Evolutionary conservation across 2,888 invertebrate species (phyloP), one percentile per base, ranked within the genome.

Genomic region (Luperina testacea): DNA sequence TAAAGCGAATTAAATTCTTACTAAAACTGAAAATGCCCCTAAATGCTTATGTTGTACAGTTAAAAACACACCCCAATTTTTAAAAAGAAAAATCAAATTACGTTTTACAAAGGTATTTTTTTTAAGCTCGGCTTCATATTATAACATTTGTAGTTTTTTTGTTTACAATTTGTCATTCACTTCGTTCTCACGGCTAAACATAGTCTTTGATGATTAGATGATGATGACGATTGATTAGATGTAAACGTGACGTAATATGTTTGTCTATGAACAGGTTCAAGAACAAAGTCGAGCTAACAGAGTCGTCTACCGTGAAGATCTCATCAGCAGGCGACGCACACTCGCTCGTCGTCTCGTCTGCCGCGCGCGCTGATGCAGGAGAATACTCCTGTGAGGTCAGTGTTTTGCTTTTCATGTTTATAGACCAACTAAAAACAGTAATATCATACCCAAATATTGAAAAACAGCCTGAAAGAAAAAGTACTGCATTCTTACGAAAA

Each of bases 291-390:
- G 97, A 98, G 92, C 95, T 98, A 78, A 94, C 96, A 0, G 97
- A 98, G 87, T 97, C 97, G 7, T 97, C 97, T 0, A 96, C 97
- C 0, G 94, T 97, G 76, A 97, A 97, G 85, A 98, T 98, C 6
- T 97, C 97, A 24, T 97, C 98, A 42, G 98, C 98, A 15, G 99
- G 98, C 1, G 98, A 98, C 82, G 97, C 97, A 0, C 98, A 98
- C 91, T 97, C 97, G 6, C 95, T 99, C 69, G 98, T 98, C 83
- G 97, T 99, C 76, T 97, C 97, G 0, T 98, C 98, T 0, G 97
- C 98, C 0, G 97, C 98, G 0, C 97, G 98, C 2, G 98, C 98
- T 0, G 99, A 99, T 92, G 97, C 98, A 1, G 98, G 98, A 0
- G 97, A 97, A 72, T 99, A 98, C 94, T 98, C 98, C 65, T 97